These are phyloP conservation scores for Ramphastos sulfuratus DNA, from an alignment of 2,113 vertebrate species.

Conservation along the genomic window DNA sequence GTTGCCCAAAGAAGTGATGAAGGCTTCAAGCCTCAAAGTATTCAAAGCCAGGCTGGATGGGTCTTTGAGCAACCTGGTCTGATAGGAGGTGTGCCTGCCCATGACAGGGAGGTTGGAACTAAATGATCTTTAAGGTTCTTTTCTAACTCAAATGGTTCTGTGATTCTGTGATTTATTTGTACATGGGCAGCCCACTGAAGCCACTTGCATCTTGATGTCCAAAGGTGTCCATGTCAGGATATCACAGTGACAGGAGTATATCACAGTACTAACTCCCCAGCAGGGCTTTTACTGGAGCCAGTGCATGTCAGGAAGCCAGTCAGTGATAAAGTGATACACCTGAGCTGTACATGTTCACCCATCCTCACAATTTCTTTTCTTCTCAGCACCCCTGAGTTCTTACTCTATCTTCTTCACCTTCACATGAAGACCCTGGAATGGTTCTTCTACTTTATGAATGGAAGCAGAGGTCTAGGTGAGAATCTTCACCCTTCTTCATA, in stretches of 20 bases:
- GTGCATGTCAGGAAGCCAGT: not conserved
- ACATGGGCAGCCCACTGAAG: fast-evolving
- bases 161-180: too few relatives aligned
- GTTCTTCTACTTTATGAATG: not conserved
- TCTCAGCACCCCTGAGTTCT: not conserved
- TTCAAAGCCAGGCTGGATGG: too few relatives aligned
- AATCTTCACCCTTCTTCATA: not conserved
- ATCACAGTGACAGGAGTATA: not conserved
- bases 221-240: fast-evolving
- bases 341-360: not conserved
- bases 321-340: not conserved
- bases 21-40: too few relatives aligned
- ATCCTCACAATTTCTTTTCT: not conserved
- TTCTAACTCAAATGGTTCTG: too few relatives aligned
- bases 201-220: not conserved
- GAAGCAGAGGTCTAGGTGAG: not conserved
- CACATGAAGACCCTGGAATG: not conserved
- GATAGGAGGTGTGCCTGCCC: too few relatives aligned
- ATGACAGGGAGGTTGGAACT: too few relatives aligned
- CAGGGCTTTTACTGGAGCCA: not conserved
- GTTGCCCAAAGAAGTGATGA: too few relatives aligned
- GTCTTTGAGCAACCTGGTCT: too few relatives aligned
- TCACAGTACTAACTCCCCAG: not conserved
- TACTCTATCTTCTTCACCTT: not conserved
- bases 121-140: too few relatives aligned